Conservation (phyloP, 1,140 invertebrate genomes). For the Vollenhovia emeryi region DNA sequence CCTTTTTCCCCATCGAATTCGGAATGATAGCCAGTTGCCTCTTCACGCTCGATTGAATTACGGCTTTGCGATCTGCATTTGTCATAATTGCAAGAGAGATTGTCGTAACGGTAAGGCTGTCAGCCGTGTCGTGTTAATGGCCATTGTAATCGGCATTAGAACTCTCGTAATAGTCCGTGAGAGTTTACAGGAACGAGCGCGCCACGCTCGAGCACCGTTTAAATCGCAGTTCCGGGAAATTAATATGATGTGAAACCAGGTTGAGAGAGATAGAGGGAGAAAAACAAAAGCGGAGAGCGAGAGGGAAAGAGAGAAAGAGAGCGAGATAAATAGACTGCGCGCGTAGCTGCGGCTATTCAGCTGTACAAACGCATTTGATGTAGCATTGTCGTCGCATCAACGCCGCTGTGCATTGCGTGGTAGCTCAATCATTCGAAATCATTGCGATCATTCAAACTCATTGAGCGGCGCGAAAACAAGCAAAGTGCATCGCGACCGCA, state of each 20-base stretch:
- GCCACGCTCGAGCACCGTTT: constrained; percentile 43
- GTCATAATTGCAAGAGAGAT: constrained; percentile 43
- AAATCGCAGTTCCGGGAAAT: constrained; percentile 54
- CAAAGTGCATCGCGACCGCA: not conserved
- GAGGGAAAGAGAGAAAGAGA: not conserved
- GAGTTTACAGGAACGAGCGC: constrained; percentile 47
- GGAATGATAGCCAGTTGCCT: not conserved
- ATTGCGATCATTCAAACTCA: constrained; percentile 20
- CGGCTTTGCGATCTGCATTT: constrained; percentile 25
- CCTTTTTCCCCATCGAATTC: not conserved
- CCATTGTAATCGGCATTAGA: constrained; percentile 55
- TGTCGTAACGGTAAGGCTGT: constrained; percentile 51
- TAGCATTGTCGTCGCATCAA: constrained; percentile 42
- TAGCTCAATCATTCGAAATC: constrained; percentile 31
- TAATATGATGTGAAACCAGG: constrained; percentile 52
- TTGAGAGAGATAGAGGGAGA: constrained; percentile 18
- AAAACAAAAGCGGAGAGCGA: not conserved
- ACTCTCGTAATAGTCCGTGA: constrained; percentile 48
- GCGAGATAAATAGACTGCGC: constrained; percentile 11
- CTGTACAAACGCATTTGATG: constrained; percentile 48
- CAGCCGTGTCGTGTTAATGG: constrained; percentile 51
- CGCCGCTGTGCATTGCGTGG: not conserved
- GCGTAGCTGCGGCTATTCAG: constrained; percentile 30
- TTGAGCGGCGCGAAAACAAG: constrained; percentile 27
- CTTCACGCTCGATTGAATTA: constrained; percentile 33